A percentile compares a stretch with the other conserved stretches of the same genome.
phyloP scores from a whole-genome alignment of 2,888 invertebrate genomes.

The Erebia ligea region DNA sequence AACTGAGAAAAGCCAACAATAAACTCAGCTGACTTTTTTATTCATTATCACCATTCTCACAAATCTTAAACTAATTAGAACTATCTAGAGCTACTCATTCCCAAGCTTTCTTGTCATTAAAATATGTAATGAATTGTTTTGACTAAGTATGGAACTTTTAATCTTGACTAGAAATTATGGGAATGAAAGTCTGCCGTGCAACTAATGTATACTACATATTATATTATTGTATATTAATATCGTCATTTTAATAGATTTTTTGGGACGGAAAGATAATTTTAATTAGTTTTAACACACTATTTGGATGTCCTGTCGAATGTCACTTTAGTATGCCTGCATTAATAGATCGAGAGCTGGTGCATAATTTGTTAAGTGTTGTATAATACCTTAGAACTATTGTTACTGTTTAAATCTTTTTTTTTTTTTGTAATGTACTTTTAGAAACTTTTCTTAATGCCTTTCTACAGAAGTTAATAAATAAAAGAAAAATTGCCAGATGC shows the following conservation, averaged over 20 bases:
- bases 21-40: no score
- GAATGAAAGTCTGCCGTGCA: conserved; percentile 12
- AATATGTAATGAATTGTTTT: not conserved
- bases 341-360: conserved; percentile 10
- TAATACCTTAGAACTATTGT: not conserved
- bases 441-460: no score
- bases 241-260: conserved; percentile 20
- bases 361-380: conserved; percentile 3
- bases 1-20: no score
- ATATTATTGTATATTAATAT: conserved; percentile 24
- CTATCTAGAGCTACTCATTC: no score
- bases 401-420: not conserved
- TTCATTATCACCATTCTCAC: no score
- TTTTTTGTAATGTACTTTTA: not conserved
- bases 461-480: not conserved
- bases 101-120: no score
- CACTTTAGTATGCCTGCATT: conserved; percentile 19
- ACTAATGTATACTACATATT: conserved; percentile 13
- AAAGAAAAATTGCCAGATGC: not conserved
- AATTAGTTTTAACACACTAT: conserved; percentile 15
- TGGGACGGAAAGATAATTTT: conserved; percentile 21
- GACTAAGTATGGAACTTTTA: not conserved
- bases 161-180: not conserved
- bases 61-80: no score
- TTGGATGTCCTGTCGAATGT: conserved; percentile 15